These are phyloP conservation scores for Oreotrochilus melanogaster DNA, from an alignment of 2,113 vertebrate genomes.

Conservation along the genomic window DNA sequence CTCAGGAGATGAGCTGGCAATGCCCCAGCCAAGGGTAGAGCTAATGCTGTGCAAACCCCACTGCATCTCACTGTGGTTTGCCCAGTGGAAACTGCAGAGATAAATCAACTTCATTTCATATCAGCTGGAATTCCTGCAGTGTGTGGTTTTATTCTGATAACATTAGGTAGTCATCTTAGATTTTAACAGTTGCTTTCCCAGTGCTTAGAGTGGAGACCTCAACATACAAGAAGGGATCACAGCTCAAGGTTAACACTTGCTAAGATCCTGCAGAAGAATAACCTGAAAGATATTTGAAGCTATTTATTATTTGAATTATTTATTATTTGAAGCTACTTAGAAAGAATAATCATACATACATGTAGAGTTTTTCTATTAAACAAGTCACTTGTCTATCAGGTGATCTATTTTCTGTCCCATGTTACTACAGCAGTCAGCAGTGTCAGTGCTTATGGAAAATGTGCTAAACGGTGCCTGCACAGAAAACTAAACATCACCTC, in stretches of 20 bases:
- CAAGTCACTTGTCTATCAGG: background rate
- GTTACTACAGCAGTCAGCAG: background rate
- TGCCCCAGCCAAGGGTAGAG: background rate
- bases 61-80: background rate
- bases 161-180: background rate
- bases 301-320: no score
- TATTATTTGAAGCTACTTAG: no score
- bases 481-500: background rate
- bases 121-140: background rate
- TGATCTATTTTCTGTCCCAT: background rate
- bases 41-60: background rate
- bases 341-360: background rate
- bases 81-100: background rate
- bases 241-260: background rate
- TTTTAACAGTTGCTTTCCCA: background rate
- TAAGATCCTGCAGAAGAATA: background rate
- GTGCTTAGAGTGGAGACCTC: background rate
- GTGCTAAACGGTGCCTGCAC: background rate
- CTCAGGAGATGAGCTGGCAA: background rate
- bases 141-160: background rate
- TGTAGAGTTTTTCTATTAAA: background rate
- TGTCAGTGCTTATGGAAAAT: background rate
- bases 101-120: background rate
- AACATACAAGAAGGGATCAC: background rate
- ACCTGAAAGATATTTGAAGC: background rate